These are phyloP conservation scores for Gambelia wislizenii DNA, from an alignment of 2,797 vertebrate genomes.

Conservation along the genomic window DNA sequence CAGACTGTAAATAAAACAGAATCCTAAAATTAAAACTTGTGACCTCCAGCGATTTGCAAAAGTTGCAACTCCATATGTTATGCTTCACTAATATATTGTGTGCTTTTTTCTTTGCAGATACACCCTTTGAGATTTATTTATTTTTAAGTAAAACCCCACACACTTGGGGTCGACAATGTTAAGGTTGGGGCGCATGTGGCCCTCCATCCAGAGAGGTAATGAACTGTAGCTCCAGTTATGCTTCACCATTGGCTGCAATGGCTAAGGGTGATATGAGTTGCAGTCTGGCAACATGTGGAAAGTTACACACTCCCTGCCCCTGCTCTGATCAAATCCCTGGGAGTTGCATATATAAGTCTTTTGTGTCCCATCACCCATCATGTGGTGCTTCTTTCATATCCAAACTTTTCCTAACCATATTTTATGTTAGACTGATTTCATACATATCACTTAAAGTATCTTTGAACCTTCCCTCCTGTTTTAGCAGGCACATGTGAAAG, in stretches of 20 bases:
- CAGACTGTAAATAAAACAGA: neutral
- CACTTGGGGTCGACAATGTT: neutral
- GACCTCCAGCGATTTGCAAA: neutral
- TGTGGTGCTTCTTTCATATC: neutral
- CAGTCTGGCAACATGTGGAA: too few relatives aligned
- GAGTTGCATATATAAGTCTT: neutral
- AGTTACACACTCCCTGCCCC: too few relatives aligned
- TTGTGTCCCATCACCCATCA: neutral
- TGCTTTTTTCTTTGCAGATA: neutral
- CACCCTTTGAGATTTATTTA: neutral
- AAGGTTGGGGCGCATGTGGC: too few relatives aligned
- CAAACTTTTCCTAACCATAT: neutral
- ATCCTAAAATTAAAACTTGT: neutral
- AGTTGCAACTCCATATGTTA: neutral
- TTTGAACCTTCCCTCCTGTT: neutral
- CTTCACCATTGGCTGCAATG: too few relatives aligned
- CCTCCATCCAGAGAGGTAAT: too few relatives aligned
- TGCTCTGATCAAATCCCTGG: neutral
- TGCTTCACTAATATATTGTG: neutral
- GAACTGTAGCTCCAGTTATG: too few relatives aligned
- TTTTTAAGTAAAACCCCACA: neutral
- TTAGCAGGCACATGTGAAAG: neutral
- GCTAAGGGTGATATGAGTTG: too few relatives aligned
- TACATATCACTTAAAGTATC: neutral
- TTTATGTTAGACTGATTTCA: too few relatives aligned